These are phyloP conservation scores for Emydoidea blandingii DNA, from an alignment of 2,797 vertebrate species.

Conservation along the genomic window DNA sequence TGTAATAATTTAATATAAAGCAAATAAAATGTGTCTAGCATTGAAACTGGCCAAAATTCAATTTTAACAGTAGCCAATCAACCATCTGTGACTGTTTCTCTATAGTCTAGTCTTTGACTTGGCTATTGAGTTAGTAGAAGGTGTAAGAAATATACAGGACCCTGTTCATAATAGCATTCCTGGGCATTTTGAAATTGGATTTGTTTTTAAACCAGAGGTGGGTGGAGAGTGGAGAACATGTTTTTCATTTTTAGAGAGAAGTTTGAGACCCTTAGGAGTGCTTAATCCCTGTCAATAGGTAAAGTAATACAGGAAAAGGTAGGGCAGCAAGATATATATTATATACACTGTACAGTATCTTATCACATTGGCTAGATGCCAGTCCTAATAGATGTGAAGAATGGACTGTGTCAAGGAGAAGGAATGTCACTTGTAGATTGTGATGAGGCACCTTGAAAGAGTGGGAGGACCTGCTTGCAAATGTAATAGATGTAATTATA, in stretches of 20 bases:
- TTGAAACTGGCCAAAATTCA: slow-evolving; percentile 2
- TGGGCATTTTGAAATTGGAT: not conserved
- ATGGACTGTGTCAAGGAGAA: not conserved
- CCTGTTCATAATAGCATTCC: not conserved
- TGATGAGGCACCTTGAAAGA: not conserved
- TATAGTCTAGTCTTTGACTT: not conserved
- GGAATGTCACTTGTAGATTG: not conserved
- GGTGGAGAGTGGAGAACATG: not conserved
- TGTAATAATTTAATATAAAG: not conserved
- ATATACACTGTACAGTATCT: not conserved
- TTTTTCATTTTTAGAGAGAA: not conserved
- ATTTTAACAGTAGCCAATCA: not conserved
- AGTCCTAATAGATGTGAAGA: not conserved
- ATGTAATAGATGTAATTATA: not conserved
- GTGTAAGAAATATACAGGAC: rapidly evolving
- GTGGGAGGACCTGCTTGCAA: not conserved
- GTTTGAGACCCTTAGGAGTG: not conserved
- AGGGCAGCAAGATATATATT: not conserved
- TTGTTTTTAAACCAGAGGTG: not conserved
- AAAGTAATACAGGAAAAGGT: not conserved
- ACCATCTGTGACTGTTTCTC: not conserved
- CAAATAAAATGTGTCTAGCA: not conserved
- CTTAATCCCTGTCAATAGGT: not conserved
- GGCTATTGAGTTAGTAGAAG: not conserved
- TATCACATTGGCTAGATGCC: not conserved